Conservation (phyloP, 2,888 invertebrate species). For the Catonia carolina region DNA sequence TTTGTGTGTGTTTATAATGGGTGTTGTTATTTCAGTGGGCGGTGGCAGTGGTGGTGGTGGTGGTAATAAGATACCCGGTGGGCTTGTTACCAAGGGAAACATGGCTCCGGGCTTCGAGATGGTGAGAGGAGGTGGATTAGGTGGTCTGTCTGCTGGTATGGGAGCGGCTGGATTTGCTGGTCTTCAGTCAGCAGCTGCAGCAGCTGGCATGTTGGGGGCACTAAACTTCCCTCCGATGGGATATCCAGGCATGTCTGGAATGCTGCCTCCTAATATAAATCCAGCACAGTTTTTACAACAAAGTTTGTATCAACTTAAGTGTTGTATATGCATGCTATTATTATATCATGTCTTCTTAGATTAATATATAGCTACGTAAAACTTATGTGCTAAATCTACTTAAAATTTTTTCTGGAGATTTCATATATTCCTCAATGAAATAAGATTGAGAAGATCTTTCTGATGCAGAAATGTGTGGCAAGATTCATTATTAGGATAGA, state of each 20-base stretch:
- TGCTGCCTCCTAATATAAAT: constrained; percentile 48
- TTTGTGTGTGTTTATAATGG: background rate
- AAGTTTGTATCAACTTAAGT: constrained; percentile 73
- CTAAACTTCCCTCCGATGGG: constrained; percentile 34
- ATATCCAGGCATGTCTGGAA: constrained; percentile 41
- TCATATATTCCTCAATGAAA: too few relatives aligned
- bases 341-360: too few relatives aligned
- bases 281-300: constrained; percentile 77
- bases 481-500: too few relatives aligned
- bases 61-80: constrained; percentile 41
- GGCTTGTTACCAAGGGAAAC: constrained; percentile 45
- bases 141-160: constrained; percentile 36
- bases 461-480: too few relatives aligned
- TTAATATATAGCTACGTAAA: too few relatives aligned
- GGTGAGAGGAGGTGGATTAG: constrained; percentile 43
- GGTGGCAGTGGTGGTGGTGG: too few relatives aligned
- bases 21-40: background rate
- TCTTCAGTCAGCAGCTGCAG: constrained; percentile 27
- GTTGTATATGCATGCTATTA: too few relatives aligned
- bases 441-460: too few relatives aligned
- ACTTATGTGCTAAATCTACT: too few relatives aligned
- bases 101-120: constrained; percentile 50
- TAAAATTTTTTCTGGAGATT: too few relatives aligned
- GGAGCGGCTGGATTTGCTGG: constrained; percentile 26
- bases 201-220: constrained; percentile 33